Evolutionary conservation across 1,140 invertebrate genomes (phyloP).

Genomic region (Ceratina calcarata): DNA sequence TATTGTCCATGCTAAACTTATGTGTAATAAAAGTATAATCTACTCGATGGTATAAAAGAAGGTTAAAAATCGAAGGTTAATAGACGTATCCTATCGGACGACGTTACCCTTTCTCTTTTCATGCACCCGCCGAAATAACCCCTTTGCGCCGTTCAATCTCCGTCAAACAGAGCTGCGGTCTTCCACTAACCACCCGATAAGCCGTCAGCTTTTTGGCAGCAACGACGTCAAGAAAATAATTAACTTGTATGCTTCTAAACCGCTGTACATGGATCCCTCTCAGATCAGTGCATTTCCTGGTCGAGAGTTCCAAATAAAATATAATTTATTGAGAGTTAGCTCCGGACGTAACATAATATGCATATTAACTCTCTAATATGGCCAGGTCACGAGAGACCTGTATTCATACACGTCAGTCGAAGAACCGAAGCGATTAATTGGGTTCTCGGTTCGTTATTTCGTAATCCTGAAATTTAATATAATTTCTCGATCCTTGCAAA

Average conservation of each 20-base stretch:
- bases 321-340: not conserved
- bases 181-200: conserved; percentile 64
- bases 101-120: conserved; percentile 14
- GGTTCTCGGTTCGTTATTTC: not conserved
- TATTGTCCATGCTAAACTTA: too few species aligned
- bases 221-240: conserved; percentile 52
- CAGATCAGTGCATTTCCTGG: not conserved
- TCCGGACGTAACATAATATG: not conserved
- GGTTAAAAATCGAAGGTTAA: too few species aligned
- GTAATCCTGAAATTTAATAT: not conserved
- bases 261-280: not conserved
- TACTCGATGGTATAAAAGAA: too few species aligned
- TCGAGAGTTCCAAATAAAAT: not conserved
- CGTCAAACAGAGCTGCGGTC: conserved; percentile 63
- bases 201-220: conserved; percentile 37
- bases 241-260: conserved; percentile 18
- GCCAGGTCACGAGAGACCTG: not conserved
- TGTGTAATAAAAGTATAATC: too few species aligned
- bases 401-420: not conserved
- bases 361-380: not conserved
- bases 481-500: not conserved
- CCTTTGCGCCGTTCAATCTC: conserved; percentile 15
- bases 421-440: conserved; percentile 1
- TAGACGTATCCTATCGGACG: not conserved
- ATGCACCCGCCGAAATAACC: conserved; percentile 1